Evolutionary conservation across 2,113 vertebrate genomes (phyloP).

Genomic region (Lepidothrix coronata): DNA sequence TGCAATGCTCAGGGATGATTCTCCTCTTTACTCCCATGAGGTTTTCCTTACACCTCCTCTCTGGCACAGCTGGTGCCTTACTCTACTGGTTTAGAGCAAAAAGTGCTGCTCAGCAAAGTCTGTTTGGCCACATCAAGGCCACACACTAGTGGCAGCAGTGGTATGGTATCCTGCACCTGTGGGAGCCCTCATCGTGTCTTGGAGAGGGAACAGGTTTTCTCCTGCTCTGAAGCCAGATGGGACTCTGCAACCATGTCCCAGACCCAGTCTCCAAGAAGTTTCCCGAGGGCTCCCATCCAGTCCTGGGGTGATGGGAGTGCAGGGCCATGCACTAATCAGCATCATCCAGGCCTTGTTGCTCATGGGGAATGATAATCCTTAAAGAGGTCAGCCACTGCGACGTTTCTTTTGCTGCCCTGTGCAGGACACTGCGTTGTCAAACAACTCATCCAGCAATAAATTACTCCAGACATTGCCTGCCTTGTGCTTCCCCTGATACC

Average conservation of each 20-base stretch:
- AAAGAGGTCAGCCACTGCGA: background rate
- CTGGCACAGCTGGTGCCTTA: background rate
- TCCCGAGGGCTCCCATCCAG: background rate
- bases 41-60: background rate
- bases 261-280: background rate
- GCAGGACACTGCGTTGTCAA: background rate
- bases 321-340: accelerated
- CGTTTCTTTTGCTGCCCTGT: background rate
- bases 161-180: background rate
- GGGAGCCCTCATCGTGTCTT: background rate
- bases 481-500: background rate
- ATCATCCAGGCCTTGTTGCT: background rate
- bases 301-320: background rate
- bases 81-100: background rate
- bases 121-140: background rate
- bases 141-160: background rate
- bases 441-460: background rate
- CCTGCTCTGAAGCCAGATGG: background rate
- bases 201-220: background rate
- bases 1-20: background rate
- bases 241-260: background rate
- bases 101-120: background rate
- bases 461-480: background rate
- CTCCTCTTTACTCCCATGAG: background rate
- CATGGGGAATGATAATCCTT: background rate